Evolutionary conservation across 2,888 invertebrate genomes (phyloP).

Genomic region (Polyploca ridens): DNA sequence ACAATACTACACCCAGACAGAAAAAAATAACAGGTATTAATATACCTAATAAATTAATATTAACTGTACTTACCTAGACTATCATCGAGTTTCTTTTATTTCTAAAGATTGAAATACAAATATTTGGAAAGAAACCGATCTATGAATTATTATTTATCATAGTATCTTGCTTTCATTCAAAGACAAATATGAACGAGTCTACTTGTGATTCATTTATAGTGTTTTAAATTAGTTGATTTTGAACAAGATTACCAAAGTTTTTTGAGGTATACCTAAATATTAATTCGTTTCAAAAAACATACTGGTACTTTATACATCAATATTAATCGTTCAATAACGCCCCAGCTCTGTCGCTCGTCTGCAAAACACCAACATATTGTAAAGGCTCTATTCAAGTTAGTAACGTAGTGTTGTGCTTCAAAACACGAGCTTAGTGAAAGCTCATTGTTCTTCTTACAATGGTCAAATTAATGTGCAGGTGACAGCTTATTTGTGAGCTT

Average conservation of each 20-base stretch:
- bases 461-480: slow-evolving; percentile 36
- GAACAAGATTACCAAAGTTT: too few relatives aligned
- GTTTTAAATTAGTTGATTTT: background rate
- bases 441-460: slow-evolving; percentile 38
- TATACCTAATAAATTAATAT: too few relatives aligned
- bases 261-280: too few relatives aligned
- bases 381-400: slow-evolving; percentile 34
- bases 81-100: background rate
- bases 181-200: background rate
- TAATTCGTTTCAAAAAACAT: background rate
- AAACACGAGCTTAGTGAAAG: slow-evolving; percentile 22
- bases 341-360: slow-evolving; percentile 4
- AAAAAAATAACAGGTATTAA: too few relatives aligned
- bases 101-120: background rate
- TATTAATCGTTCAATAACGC: background rate
- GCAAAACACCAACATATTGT: slow-evolving; percentile 26
- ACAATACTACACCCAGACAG: too few relatives aligned
- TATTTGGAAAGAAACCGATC: background rate
- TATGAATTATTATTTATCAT: background rate
- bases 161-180: background rate
- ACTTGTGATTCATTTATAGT: background rate
- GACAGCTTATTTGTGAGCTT: slow-evolving; percentile 36
- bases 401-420: slow-evolving; percentile 38
- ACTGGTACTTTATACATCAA: background rate
- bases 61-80: background rate